A percentile compares a stretch with the other conserved stretches of the same genome.
Conservation (phyloP, 2,797 vertebrate species). For the Oreochromis mossambicus region DNA sequence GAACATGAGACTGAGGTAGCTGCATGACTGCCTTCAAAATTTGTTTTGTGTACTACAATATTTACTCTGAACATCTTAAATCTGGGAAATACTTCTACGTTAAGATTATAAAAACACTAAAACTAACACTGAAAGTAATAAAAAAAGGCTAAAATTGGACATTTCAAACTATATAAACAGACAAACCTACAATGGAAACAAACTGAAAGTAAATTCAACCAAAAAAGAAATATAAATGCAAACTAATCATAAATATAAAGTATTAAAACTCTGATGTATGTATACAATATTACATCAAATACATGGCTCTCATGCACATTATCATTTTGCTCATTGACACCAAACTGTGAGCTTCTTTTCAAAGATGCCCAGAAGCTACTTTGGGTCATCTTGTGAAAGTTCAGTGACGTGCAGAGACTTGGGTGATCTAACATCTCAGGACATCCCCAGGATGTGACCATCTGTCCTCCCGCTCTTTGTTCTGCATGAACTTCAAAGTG, state of each 20-base stretch:
- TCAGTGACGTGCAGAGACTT: neutral
- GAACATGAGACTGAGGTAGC: neutral
- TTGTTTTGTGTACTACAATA: neutral
- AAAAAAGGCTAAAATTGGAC: neutral
- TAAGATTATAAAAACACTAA: neutral
- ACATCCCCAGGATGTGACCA: neutral
- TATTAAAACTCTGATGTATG: neutral
- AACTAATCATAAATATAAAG: neutral
- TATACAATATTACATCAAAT: neutral
- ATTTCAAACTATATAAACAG: neutral
- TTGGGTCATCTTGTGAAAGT: neutral
- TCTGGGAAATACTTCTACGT: neutral
- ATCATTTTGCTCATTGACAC: neutral
- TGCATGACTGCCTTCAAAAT: neutral
- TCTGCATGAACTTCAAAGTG: neutral
- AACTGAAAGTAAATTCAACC: neutral
- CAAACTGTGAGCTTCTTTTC: neutral
- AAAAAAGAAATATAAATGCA: neutral
- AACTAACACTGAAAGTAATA: neutral
- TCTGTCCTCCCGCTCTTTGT: slow-evolving; percentile 3
- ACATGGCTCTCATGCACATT: neutral
- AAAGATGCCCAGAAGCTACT: neutral
- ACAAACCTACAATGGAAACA: neutral
- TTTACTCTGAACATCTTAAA: neutral
- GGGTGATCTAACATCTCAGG: neutral